Percentiles rank a stretch among this genome's conserved stretches.
Evolutionary conservation across 2,113 vertebrate genomes (phyloP).

Genomic region (Opisthocomus hoazin): DNA sequence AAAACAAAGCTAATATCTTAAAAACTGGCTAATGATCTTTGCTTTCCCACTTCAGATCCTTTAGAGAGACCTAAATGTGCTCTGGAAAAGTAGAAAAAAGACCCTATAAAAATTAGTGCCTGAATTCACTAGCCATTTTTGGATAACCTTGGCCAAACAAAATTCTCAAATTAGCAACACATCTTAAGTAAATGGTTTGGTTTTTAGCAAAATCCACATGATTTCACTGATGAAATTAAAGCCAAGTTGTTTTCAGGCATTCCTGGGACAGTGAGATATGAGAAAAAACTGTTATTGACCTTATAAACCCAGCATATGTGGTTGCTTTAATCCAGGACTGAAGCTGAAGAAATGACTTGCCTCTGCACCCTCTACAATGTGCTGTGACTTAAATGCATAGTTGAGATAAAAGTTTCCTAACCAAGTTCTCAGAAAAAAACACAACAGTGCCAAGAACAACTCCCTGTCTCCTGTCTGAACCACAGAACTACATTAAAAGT

Average conservation of each 20-base stretch:
- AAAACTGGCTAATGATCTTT: background rate
- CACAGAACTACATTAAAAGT: background rate
- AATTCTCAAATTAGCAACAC: background rate
- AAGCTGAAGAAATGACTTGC: background rate
- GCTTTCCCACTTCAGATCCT: background rate
- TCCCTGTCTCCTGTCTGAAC: background rate
- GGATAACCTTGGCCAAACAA: background rate
- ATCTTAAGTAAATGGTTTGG: background rate
- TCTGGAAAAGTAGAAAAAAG: background rate
- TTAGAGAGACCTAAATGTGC: background rate
- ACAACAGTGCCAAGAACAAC: slow-evolving; percentile 35
- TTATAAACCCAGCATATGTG: slow-evolving; percentile 3
- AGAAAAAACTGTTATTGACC: background rate
- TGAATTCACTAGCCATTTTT: background rate
- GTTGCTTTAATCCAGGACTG: slow-evolving; percentile 17
- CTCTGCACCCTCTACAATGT: background rate
- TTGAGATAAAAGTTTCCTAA: slow-evolving; percentile 28
- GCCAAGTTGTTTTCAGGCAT: slow-evolving; percentile 26
- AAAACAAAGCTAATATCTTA: background rate
- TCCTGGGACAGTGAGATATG: background rate
- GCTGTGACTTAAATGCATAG: slow-evolving; percentile 25
- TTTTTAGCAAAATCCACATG: background rate
- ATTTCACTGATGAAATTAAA: slow-evolving; percentile 12
- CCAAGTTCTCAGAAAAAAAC: background rate
- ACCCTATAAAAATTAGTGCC: background rate